phyloP scores from a whole-genome alignment of 2,888 invertebrate species.

The Megastigmus dorsalis region DNA sequence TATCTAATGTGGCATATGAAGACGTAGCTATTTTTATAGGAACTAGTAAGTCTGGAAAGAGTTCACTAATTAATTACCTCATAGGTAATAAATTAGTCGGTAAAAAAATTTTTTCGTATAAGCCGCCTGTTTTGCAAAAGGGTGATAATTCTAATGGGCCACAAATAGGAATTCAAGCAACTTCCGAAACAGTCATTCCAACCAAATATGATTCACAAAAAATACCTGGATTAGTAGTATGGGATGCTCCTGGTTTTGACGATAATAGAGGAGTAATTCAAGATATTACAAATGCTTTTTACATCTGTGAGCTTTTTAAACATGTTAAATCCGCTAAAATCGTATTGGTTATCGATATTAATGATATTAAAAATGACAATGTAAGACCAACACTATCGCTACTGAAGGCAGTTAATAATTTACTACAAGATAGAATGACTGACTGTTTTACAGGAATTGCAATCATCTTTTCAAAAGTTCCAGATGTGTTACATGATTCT shows the following conservation, averaged over 20 bases:
- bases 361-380: background rate
- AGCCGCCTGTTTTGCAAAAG: background rate
- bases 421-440: background rate
- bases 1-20: too few species aligned
- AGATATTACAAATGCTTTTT: constrained; percentile 23
- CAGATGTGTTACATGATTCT: background rate
- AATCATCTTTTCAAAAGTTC: constrained; percentile 30
- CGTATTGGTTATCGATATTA: constrained; percentile 12
- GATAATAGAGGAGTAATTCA: background rate
- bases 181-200: background rate
- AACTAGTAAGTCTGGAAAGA: constrained; percentile 7
- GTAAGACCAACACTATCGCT: background rate
- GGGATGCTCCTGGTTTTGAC: background rate
- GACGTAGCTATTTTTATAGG: constrained; percentile 3
- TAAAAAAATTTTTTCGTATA: too few species aligned
- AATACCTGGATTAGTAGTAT: background rate
- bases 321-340: constrained; percentile 19
- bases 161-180: background rate
- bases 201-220: background rate
- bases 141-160: background rate
- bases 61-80: background rate
- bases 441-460: constrained; percentile 1
- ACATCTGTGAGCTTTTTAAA: background rate
- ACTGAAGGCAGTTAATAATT: background rate
- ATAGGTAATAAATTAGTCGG: background rate